Base-by-base conservation (phyloP, 2,888 invertebrate genomes). In the Protonemura montana region DNA sequence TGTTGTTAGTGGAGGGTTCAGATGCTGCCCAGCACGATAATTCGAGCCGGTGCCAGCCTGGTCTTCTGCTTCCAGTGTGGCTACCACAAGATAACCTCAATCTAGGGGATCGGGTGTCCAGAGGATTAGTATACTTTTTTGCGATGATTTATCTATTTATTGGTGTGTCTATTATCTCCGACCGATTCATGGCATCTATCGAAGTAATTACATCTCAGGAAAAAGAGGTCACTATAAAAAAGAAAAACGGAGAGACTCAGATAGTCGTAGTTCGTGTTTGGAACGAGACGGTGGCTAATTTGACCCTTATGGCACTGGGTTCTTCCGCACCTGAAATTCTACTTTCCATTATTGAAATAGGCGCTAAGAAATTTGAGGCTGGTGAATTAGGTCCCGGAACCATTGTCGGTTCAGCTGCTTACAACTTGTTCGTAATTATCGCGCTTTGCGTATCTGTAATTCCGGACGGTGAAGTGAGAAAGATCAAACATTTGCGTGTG, bases 191-290 rank as follows among this genome's bases (percentile, higher is more conserved):
- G 99, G 98, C 98, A 78, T 97, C 99, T 89, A 99, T 99, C 91
- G 99, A 99, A 93, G 98, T 98, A 89, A 99, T 99, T 91, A 99
- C 99, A 85, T 98, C 99, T 0, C 96, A 98, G 91, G 99, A 99
- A 91, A 97, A 97, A 90, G 98, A 98, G 91, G 96, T 99, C 90
- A 95, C 96, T 89, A 96, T 99, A 87, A 96, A 97, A 90, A 96
- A 97, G 88, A 95, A 96, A 88, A 97, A 96, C 90, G 97, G 97
- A 88, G 97, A 97, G 88, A 94, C 94, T 21, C 97, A 98, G 90
- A 96, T 97, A 89, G 93, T 99, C 80, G 96, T 96, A 85, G 99
- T 99, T 25, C 94, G 99, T 87, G 97, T 99, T 87, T 99, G 99
- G 99, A 99, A 99, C 92, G 99, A 99, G 91, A 99, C 99, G 0